Evolutionary conservation across 2,113 vertebrate species (phyloP), one percentile per base, ranked within the genome.

Genomic region (Spea multiplicata): DNA sequence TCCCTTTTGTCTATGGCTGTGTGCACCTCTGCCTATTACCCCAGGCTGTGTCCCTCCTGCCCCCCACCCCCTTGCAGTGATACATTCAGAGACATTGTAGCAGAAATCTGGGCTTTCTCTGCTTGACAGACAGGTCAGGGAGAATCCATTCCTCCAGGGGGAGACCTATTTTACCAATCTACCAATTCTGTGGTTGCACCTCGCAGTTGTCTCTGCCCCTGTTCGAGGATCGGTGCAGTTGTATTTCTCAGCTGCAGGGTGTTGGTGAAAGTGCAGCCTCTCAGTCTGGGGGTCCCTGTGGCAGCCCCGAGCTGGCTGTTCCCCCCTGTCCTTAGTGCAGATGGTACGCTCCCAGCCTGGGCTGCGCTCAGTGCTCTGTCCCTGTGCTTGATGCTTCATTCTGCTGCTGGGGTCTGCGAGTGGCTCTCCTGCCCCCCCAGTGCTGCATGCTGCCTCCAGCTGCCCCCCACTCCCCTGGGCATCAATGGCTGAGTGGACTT

Each of bases 21-120:
- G 30, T 30, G 30, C 66, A 50, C 82, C 85, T 52, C 82, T 80
- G 80, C 76, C 84, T 83, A 64, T 66, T 75, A 80, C 83, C 83
- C 82, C 81, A 84, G 84, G 83, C 84, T 84, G 87, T 81, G 84
- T 74, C 77, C 80, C 73, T 75, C 55, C 83, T 76, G 82, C 82
- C 86, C 81, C 80, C 84, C 86, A 85, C 87, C 30, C 30, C 30
- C 30, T 30, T 30, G 30, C 30, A 30, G 30, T 30, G 30, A 30
- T 30, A 30, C 87, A 87, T 86, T 88, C 85, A 82, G 89, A 85
- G 75, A 84, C 88, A 87, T 88, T 90, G 87, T 87, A 87, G 87
- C 82, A 84, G 86, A 88, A 90, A 89, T 88, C 88, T 85, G 85
- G 84, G 89, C 88, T 89, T 90, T 90, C 88, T 90, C 86, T 82